Evolutionary conservation across 2,888 invertebrate species (phyloP).

Genomic region (Drosophila parthenogenetica): DNA sequence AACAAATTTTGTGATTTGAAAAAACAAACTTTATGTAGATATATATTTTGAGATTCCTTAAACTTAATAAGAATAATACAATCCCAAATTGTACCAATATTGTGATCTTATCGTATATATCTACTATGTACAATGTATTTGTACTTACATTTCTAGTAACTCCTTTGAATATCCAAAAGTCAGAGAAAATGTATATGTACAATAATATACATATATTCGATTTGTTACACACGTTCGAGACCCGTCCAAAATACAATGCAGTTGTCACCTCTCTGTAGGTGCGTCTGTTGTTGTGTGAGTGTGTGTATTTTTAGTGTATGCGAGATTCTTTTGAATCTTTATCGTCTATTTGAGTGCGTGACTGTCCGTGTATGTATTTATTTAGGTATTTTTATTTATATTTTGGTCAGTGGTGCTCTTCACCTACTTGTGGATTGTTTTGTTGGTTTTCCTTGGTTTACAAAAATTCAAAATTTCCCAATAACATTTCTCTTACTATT

Average conservation of each 20-base stretch:
- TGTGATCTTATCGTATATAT: too few species aligned
- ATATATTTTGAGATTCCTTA: too few species aligned
- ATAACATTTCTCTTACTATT: constrained; percentile 24
- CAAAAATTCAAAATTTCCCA: constrained; percentile 25
- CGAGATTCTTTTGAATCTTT: constrained; percentile 14
- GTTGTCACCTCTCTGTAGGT: constrained; percentile 32
- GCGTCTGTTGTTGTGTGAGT: neutral
- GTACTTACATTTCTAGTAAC: constrained; percentile 30
- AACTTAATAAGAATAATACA: too few species aligned
- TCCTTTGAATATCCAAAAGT: constrained; percentile 16
- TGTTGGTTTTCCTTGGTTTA: constrained; percentile 35
- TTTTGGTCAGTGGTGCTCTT: constrained; percentile 43
- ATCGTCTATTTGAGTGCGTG: constrained; percentile 1
- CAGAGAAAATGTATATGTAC: constrained; percentile 11
- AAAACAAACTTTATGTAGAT: too few species aligned
- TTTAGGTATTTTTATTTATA: constrained; percentile 47
- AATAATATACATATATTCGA: constrained; percentile 3
- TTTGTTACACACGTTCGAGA: constrained; percentile 29
- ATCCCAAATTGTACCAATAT: too few species aligned
- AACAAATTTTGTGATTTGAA: too few species aligned
- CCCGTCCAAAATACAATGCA: constrained; percentile 53
- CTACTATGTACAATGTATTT: too few species aligned
- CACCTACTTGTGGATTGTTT: constrained; percentile 75
- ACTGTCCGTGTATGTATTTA: constrained; percentile 4
- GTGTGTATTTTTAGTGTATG: constrained; percentile 26